These are phyloP conservation scores for Drosophila anomalata DNA, from an alignment of 2,888 invertebrate species.

Conservation along the genomic window DNA sequence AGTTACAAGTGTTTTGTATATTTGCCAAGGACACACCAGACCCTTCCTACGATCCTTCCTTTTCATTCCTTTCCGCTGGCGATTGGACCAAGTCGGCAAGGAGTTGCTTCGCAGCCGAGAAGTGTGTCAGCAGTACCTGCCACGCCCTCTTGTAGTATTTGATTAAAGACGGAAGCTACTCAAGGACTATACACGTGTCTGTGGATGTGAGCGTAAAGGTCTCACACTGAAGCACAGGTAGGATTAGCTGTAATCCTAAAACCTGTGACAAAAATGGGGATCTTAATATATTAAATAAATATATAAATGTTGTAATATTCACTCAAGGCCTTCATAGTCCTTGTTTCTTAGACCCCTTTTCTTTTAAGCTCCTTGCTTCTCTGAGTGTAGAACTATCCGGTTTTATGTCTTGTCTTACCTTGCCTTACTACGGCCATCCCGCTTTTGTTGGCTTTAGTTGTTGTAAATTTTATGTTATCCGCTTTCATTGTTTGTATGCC, in stretches of 20 bases:
- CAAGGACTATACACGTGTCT: slow-evolving; percentile 20
- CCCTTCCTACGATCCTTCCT: slow-evolving; percentile 14
- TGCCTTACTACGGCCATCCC: slow-evolving; percentile 11
- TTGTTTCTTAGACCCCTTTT: background rate
- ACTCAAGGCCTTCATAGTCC: background rate
- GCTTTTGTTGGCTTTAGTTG: slow-evolving; percentile 65
- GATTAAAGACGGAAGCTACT: slow-evolving; percentile 64
- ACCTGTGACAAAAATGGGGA: background rate
- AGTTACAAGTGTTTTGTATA: slow-evolving; percentile 75
- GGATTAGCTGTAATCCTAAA: background rate
- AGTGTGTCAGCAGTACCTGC: slow-evolving; percentile 65
- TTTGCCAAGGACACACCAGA: slow-evolving; percentile 65
- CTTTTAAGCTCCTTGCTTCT: background rate
- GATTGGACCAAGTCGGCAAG: slow-evolving; percentile 18
- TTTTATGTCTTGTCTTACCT: slow-evolving; percentile 29
- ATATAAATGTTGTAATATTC: too few species aligned
- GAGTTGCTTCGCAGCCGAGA: slow-evolving; percentile 27
- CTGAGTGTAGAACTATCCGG: slow-evolving; percentile 29
- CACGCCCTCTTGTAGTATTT: slow-evolving; percentile 67
- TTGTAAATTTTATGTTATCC: slow-evolving; percentile 78
- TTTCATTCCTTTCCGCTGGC: slow-evolving; percentile 6
- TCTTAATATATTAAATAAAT: background rate
- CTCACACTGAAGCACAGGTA: slow-evolving; percentile 1
- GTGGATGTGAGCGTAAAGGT: slow-evolving; percentile 8
- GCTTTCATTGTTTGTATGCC: slow-evolving; percentile 74